These are phyloP conservation scores for Choristoneura rosaceana DNA, from an alignment of 2,888 invertebrate genomes.

Conservation along the genomic window DNA sequence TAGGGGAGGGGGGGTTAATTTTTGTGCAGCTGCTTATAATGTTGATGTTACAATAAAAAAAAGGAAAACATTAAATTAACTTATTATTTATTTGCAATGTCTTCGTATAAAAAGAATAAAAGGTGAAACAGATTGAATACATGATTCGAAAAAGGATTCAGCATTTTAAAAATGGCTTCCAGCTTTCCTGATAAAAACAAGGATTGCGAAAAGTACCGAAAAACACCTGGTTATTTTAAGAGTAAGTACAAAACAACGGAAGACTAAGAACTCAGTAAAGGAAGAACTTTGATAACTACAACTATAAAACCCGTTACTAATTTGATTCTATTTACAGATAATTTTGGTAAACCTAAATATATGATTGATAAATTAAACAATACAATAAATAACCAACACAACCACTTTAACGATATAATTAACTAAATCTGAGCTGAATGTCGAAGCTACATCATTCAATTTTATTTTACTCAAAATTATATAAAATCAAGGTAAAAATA, in stretches of 20 bases:
- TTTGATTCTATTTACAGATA: slow-evolving; percentile 64
- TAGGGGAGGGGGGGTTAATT: too few relatives aligned
- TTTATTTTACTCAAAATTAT: slow-evolving; percentile 67
- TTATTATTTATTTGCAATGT: slow-evolving; percentile 79
- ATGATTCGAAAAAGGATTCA: slow-evolving; percentile 58
- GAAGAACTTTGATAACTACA: slow-evolving; percentile 69
- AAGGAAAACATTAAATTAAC: slow-evolving; percentile 49
- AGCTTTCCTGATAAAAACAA: slow-evolving; percentile 59
- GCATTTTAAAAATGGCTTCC: slow-evolving; percentile 74
- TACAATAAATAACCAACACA: slow-evolving; percentile 83
- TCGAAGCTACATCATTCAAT: slow-evolving; percentile 59
- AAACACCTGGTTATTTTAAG: slow-evolving; percentile 70
- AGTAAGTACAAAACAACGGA: slow-evolving; percentile 80
- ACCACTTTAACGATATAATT: slow-evolving; percentile 72
- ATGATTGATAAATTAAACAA: slow-evolving; percentile 79
- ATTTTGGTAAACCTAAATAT: slow-evolving; percentile 76
- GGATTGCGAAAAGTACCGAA: slow-evolving; percentile 56
- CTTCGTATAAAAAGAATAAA: slow-evolving; percentile 84
- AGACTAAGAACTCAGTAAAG: slow-evolving; percentile 64
- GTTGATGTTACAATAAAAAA: slow-evolving; percentile 21
- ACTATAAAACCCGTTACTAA: slow-evolving; percentile 73
- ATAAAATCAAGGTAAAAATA: slow-evolving; percentile 45
- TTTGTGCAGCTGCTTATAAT: neutral
- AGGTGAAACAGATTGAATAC: slow-evolving; percentile 75
- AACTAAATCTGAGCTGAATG: slow-evolving; percentile 67